Conservation (phyloP, 2,113 vertebrate species). For the Cyprinodon variegatus region DNA sequence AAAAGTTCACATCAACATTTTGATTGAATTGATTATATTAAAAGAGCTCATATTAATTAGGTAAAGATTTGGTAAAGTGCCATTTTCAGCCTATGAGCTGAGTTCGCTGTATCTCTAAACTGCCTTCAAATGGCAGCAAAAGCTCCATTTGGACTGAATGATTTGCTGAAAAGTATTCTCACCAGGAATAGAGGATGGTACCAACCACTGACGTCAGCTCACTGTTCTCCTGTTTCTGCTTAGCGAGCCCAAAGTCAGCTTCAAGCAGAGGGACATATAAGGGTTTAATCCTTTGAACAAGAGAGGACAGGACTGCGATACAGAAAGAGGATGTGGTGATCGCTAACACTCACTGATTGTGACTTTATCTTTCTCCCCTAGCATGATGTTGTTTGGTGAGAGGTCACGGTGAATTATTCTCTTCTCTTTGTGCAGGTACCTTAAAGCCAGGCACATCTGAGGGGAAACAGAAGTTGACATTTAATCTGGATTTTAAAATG, state of each 20-base stretch:
- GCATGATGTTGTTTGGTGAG: slow-evolving; percentile 88
- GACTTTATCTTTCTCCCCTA: slow-evolving; percentile 89
- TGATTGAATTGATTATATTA: too few relatives aligned
- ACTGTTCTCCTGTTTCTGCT: slow-evolving; percentile 91
- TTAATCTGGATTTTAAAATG: background rate
- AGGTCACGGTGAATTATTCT: slow-evolving; percentile 89
- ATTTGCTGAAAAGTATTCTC: slow-evolving; percentile 53
- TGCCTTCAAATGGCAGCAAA: background rate
- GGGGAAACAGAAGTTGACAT: slow-evolving; percentile 21
- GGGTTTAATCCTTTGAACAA: background rate
- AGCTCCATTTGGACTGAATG: background rate
- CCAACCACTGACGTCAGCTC: slow-evolving; percentile 89
- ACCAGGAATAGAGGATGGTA: slow-evolving; percentile 92
- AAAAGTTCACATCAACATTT: too few relatives aligned
- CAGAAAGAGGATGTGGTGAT: background rate
- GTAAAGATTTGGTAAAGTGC: background rate
- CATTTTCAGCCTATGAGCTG: background rate
- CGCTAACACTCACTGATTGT: slow-evolving; percentile 85
- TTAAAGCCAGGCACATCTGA: slow-evolving; percentile 88
- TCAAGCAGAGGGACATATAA: slow-evolving; percentile 40
- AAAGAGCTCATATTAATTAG: background rate
- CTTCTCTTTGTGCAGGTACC: slow-evolving; percentile 92
- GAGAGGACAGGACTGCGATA: background rate
- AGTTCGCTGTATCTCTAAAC: background rate
- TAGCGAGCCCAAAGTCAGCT: slow-evolving; percentile 92